Evolutionary conservation across 2,113 vertebrate genomes (phyloP), one percentile per base, ranked within the genome.

Genomic region (Heteronetta atricapilla): DNA sequence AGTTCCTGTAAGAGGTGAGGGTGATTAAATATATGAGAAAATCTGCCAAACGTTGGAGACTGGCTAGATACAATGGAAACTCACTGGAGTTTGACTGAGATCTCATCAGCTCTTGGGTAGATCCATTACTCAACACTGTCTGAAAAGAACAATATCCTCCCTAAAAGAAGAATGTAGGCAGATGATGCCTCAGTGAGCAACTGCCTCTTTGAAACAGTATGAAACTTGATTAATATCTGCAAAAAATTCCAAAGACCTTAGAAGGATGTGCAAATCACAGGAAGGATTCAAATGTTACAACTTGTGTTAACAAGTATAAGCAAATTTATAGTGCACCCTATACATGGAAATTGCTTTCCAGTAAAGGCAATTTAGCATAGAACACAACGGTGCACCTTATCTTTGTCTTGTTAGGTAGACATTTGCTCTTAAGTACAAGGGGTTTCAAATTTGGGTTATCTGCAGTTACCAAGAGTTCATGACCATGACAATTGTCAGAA

Each of bases 1-100:
- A 64, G 67, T 93, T 91, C 48, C 59, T 96, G 25, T n/a, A 95
- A 70, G 58, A 36, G 25, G 19, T 42, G 52, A 69, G 15, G 6
- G n/a, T 56, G 93, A 36, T 63, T 88, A 77, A 75, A 31, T 34
- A 36, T 52, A 33, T 21, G 58, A 83, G 59, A 67, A 81, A 69
- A 68, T 4, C 18, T 66, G n/a, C 17, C 18, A 76, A 6, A 42
- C 21, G 26, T 36, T 42, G 22, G 88, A 20, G 52, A 25, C 40
- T 42, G 36, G 28, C 8, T n/a, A 88, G 72, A 55, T 77, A 70
- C 12, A 70, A 81, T 89, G 42, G 46, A 66, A 94, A 83, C 12
- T 83, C 34, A 1, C 14, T 70, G 17, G 14, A 85, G 10, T 76
- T 85, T 87, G 63, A 46, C n/a, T 48, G 44, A 88, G 15, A 59